Evolutionary conservation across 2,113 vertebrate genomes (phyloP).

Genomic region (Todiramphus saurophagus): DNA sequence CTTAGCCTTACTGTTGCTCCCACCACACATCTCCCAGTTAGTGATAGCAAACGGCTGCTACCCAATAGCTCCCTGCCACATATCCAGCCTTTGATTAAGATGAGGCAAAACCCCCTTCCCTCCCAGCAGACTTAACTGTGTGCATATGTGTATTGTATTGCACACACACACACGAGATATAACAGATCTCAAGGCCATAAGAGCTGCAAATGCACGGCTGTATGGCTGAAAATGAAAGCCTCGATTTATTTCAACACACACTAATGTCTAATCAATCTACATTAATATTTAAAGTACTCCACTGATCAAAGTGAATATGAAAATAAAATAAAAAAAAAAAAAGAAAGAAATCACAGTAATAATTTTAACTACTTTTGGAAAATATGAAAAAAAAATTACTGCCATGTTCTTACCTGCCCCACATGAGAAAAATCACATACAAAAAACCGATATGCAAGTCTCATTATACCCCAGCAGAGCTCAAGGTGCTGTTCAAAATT

Average conservation of each 20-base stretch:
- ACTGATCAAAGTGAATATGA: neutral
- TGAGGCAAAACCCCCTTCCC: neutral
- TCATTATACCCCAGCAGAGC: neutral
- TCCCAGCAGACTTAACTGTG: neutral
- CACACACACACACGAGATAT: neutral
- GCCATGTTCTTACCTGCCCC: neutral
- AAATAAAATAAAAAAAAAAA: neutral
- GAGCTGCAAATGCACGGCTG: neutral
- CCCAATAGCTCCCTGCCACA: neutral
- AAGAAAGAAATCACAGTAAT: neutral
- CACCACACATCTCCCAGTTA: neutral
- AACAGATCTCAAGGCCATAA: neutral
- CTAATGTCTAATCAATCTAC: neutral
- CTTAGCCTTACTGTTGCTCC: neutral
- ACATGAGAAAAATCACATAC: neutral
- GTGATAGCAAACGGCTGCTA: neutral
- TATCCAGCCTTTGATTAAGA: neutral
- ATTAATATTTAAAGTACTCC: neutral
- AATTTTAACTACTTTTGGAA: neutral
- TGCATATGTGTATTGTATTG: accelerated
- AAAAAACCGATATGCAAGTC: neutral
- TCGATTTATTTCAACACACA: neutral
- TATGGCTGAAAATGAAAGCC: neutral
- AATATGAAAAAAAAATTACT: neutral
- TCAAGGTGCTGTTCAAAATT: neutral